Evolutionary conservation across 2,113 vertebrate genomes (phyloP).

Genomic region (Lethenteron camtschaticum): DNA sequence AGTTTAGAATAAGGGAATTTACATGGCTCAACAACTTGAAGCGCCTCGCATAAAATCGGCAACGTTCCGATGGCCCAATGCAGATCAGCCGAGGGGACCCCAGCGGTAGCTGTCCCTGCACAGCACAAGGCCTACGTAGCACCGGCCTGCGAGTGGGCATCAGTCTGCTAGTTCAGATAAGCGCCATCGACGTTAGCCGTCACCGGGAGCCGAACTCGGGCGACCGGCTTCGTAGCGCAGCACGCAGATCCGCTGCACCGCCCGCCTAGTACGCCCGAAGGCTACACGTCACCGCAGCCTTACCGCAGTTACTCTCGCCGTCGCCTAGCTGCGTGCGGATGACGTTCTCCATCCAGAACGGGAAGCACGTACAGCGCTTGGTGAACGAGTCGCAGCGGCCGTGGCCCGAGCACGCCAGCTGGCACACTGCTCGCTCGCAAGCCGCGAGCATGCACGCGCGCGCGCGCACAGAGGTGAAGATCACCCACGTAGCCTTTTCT

Average conservation of each 20-base stretch:
- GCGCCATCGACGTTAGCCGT: conserved; percentile 12
- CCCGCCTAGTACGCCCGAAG: neutral
- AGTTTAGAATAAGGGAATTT: neutral
- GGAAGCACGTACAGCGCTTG: conserved; percentile 66
- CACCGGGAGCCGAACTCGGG: conserved; percentile 9
- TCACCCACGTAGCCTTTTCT: too few species aligned
- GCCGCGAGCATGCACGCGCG: neutral
- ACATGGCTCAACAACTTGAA: neutral
- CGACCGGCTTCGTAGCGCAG: conserved; percentile 7
- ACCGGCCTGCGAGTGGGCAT: neutral
- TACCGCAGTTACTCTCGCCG: conserved; percentile 81
- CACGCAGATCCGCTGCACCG: neutral
- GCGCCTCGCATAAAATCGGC: neutral
- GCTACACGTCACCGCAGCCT: conserved; percentile 6
- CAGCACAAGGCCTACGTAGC: too few species aligned
- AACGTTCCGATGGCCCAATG: too few species aligned
- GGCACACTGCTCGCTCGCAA: conserved; percentile 37
- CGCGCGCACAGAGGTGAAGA: neutral
- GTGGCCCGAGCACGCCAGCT: conserved; percentile 79
- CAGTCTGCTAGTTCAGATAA: conserved; percentile 8
- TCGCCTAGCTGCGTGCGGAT: conserved; percentile 55
- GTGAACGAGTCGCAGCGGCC: conserved; percentile 77
- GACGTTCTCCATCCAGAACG: conserved; percentile 98
- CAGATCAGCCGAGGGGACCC: too few species aligned
- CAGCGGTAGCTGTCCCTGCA: too few species aligned